Base-by-base conservation (phyloP, 1,140 invertebrate genomes). In the Phymastichus coffea region DNA sequence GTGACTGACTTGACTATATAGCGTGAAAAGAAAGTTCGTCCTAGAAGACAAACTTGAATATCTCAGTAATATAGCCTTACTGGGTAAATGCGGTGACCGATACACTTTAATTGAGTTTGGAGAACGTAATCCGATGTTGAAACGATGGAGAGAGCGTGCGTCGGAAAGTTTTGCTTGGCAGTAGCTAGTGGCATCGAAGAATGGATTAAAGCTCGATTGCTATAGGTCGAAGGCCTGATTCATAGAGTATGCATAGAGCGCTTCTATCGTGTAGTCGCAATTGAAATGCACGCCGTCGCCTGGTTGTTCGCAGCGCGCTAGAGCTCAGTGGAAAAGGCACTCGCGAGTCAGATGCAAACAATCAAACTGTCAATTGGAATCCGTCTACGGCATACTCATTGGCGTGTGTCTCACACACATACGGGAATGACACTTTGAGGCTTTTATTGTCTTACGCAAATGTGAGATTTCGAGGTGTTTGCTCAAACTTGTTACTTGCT, bases 281-380 rank as follows among this genome's bases (percentile, higher is more conserved):
- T 71, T 73, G 66, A 66, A 67, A 70, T 72, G 67, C 70, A 56
- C 33, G 48, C 20, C 47, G 61, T 63, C 52, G 41, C 48, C 61
- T 63, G 47, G 57, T 60, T 65, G 61, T 64, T 70, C 66, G 57
- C 60, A 55, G 40, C 40, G 56, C 60, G 54, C 63, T 58, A 25
- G 38, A 64, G 61, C 64, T 51, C 47, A 46, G 47, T 44, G 56
- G 56, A 52, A 58, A n/a, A 58, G 47, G 38, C 28, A 38, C 28
- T 4, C 7, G 33, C 14, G 56, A 63, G 65, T 69, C 65, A 66
- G 62, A 66, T 63, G 63, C 66, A 67, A 70, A 73, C 65, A 69
- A 69, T 70, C 69, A 63, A 66, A 46, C 69, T 71, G 68, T 69
- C 66, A 65, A 69, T 70, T 67, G 57, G 47, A 64, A 64, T 65